Evolutionary conservation across 2,888 invertebrate species (phyloP).

Genomic region (Podotricha telesiphe): DNA sequence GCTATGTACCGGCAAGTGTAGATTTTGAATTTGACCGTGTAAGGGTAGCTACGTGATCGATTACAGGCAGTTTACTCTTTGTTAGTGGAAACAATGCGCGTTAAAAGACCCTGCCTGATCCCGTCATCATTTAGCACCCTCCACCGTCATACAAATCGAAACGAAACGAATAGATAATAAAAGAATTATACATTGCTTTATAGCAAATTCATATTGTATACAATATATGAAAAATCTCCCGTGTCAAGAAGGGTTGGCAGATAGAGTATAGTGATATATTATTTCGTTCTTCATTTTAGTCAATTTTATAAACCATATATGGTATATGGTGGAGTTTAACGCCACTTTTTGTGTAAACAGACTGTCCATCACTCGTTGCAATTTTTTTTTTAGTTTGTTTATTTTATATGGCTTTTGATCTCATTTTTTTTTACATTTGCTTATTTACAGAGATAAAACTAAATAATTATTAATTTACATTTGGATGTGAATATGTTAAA

Average conservation of each 20-base stretch:
- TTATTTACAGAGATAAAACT: no score
- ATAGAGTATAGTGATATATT: no score
- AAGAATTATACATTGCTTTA: constrained; percentile 1
- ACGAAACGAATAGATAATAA: neutral
- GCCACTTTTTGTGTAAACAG: neutral
- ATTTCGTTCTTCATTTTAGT: neutral
- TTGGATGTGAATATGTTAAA: no score
- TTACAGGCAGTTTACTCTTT: constrained; percentile 39
- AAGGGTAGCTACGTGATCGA: constrained; percentile 42
- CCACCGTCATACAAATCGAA: constrained; percentile 29
- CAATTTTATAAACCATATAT: no score
- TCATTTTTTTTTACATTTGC: no score
- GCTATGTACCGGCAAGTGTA: constrained; percentile 15
- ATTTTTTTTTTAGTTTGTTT: no score
- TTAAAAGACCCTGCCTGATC: constrained; percentile 43
- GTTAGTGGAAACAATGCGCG: constrained; percentile 43
- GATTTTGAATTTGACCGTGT: constrained; percentile 35
- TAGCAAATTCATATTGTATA: neutral
- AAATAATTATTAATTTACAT: no score
- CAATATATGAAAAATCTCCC: no score
- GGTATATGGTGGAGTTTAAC: neutral
- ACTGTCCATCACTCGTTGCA: no score
- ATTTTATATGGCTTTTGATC: no score
- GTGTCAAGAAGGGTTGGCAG: no score
- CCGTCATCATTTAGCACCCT: constrained; percentile 36